Percentiles rank a stretch among this genome's conserved stretches.
Conservation (phyloP, 1,140 invertebrate genomes). For the Littorina saxatilis region DNA sequence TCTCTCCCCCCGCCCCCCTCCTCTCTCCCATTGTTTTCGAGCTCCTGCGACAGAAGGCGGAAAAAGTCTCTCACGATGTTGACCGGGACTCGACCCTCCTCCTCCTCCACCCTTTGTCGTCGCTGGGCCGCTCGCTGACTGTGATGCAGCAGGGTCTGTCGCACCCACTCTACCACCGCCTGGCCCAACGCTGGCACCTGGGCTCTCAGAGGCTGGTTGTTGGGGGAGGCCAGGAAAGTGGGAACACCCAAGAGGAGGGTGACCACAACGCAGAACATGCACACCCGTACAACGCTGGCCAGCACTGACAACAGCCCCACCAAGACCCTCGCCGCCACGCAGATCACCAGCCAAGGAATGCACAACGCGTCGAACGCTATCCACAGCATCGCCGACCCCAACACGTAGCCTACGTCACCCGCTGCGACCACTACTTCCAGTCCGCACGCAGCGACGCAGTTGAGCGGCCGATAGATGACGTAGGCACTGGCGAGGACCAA, state of each 20-base stretch:
- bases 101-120: background rate
- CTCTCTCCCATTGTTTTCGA: background rate
- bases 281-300: background rate
- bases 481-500: background rate
- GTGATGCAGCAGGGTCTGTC: background rate
- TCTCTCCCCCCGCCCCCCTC: background rate
- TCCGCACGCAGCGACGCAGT: background rate
- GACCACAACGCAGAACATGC: background rate
- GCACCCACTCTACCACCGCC: background rate
- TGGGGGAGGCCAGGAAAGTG: background rate
- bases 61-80: background rate
- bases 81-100: background rate
- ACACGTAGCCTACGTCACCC: background rate
- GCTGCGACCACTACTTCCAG: background rate
- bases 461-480: background rate
- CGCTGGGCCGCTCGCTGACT: background rate
- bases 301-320: background rate
- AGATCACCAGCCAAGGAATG: slow-evolving; percentile 6
- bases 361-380: slow-evolving; percentile 1
- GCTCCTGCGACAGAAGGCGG: background rate
- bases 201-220: background rate
- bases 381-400: background rate
- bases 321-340: background rate
- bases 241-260: background rate
- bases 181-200: background rate